Evolutionary conservation across 2,797 vertebrate genomes (phyloP), one percentile per base, ranked within the genome.

Genomic region (Fratercula arctica): DNA sequence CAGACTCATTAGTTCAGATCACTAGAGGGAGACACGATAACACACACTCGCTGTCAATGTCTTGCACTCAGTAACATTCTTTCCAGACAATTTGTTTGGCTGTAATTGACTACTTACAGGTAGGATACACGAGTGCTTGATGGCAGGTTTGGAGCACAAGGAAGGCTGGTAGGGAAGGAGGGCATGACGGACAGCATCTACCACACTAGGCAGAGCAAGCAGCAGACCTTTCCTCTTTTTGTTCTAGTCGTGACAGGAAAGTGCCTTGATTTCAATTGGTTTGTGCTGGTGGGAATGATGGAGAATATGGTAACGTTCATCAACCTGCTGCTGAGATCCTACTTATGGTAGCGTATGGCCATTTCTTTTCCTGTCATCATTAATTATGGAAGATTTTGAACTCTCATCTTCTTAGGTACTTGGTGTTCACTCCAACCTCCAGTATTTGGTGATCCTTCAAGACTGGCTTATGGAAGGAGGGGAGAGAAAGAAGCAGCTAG

Each of bases 1-100:
- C 46, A 50, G 37, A 87, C 31, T 78, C 28, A 0, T 39, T 57
- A 94, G 76, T 63, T 87, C 61, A 70, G 48, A 89, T 94, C 96
- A 93, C 87, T 90, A 96, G 94, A 93, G 92, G 91, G 95, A 95
- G 92, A 96, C 91, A 93, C 51, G 4, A 16, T 82, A 93, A 89
- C 75, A 92, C 53, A 91, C 59, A 68, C 86, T 35, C 16, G 26
- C 35, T 16, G 6, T 37, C 64, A 28, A 15, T 8, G 23, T 35
- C 68, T 81, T 74, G 41, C 50, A 85, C 48, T 89, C 70, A 4
- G 1, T 26, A 69, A 39, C n/a, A 23, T 67, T 66, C 81, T 63
- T 50, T 69, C n/a, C 69, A 87, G 68, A 35, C 57, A 33, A 68
- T 41, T 64, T 51, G 2, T 53, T 87, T 61, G 85, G 21, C 24